Evolutionary conservation across 2,888 invertebrate genomes (phyloP).

Genomic region (Melitaea athalia): DNA sequence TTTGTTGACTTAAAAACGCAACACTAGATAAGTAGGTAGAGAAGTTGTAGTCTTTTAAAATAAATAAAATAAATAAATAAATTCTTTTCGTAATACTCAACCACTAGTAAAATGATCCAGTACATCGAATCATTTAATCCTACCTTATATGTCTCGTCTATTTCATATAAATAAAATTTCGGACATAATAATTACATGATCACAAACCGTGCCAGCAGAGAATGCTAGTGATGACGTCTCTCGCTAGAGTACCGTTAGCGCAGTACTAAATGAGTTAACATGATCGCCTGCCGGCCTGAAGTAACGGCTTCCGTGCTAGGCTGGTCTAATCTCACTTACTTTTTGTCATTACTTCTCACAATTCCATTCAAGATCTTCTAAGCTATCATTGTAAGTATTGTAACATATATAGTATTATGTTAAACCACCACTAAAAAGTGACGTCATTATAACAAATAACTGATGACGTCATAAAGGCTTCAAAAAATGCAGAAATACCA

Average conservation of each 20-base stretch:
- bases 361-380: neutral
- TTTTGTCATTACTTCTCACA: slow-evolving; percentile 1
- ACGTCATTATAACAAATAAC: neutral
- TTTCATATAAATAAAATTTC: neutral
- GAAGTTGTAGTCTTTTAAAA: no score
- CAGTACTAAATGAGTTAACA: slow-evolving; percentile 29
- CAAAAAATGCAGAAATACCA: neutral
- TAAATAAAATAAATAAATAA: no score
- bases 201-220: slow-evolving; percentile 6
- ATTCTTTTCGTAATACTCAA: no score
- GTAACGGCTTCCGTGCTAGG: slow-evolving; percentile 26
- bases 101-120: no score
- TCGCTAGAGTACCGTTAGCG: slow-evolving; percentile 22
- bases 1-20: no score
- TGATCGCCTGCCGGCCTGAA: slow-evolving; percentile 14
- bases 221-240: slow-evolving; percentile 17
- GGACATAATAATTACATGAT: slow-evolving; percentile 2
- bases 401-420: no score
- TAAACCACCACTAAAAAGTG: neutral
- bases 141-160: neutral
- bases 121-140: neutral
- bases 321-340: slow-evolving; percentile 5
- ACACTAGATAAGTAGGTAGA: no score
- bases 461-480: neutral
- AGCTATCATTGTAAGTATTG: no score